phyloP scores from a whole-genome alignment of 2,888 invertebrate genomes.

The Idaea dimidiata region DNA sequence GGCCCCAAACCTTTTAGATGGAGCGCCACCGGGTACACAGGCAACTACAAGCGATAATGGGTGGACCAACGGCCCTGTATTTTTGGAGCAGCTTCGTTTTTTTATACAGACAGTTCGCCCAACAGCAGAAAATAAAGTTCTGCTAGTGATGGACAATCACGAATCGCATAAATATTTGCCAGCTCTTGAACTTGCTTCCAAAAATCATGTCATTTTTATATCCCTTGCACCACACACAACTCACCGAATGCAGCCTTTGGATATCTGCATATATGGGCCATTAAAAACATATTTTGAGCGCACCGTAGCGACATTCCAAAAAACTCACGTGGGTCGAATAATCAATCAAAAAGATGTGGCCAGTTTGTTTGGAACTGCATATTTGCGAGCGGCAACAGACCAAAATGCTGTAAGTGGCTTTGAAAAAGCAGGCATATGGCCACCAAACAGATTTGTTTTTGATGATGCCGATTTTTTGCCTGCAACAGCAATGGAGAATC shows the following conservation, averaged over 20 bases:
- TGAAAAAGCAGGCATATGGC: slow-evolving; percentile 35
- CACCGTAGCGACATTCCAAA: slow-evolving; percentile 29
- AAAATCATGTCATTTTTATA: slow-evolving; percentile 27
- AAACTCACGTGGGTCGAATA: slow-evolving; percentile 31
- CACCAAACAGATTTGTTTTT: slow-evolving; percentile 33
- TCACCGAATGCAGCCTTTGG: slow-evolving; percentile 22
- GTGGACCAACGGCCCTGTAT: slow-evolving; percentile 22
- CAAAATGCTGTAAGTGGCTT: slow-evolving; percentile 29
- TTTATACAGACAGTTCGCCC: slow-evolving; percentile 19
- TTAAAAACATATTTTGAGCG: slow-evolving; percentile 38
- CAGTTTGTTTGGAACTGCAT: slow-evolving; percentile 32
- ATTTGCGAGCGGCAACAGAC: slow-evolving; percentile 29
- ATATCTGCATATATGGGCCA: slow-evolving; percentile 25
- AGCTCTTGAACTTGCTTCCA: slow-evolving; percentile 24
- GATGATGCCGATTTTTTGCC: slow-evolving; percentile 33
- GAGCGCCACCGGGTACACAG: slow-evolving; percentile 26
- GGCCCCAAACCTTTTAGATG: slow-evolving; percentile 30
- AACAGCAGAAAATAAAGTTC: slow-evolving; percentile 21
- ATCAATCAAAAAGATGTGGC: slow-evolving; percentile 30
- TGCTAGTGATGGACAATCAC: slow-evolving; percentile 21
- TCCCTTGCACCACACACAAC: slow-evolving; percentile 23
- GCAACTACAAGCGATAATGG: slow-evolving; percentile 26
- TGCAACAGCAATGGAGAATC: slow-evolving; percentile 9
- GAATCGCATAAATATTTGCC: slow-evolving; percentile 22
- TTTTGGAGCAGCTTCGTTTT: slow-evolving; percentile 24